These are phyloP conservation scores for Ormyrus nitidulus DNA, from an alignment of 2,888 invertebrate species.

Conservation along the genomic window DNA sequence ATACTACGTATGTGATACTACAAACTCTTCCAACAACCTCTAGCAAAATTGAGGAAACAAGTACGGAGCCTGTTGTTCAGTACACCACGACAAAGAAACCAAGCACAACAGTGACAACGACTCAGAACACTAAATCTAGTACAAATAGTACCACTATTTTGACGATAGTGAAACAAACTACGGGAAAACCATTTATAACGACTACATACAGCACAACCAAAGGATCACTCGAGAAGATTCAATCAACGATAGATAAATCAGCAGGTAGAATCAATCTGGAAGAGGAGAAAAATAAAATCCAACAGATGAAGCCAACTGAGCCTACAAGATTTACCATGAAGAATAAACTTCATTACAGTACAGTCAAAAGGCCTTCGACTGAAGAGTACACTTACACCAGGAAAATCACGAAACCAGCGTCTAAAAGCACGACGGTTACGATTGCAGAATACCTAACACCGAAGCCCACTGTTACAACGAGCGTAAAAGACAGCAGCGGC, in stretches of 20 bases:
- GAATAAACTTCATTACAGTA: conserved; percentile 47
- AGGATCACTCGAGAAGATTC: conserved; percentile 46
- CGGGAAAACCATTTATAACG: conserved; percentile 27
- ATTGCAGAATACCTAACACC: not conserved
- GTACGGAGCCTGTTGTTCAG: not conserved
- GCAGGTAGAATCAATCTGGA: conserved; percentile 50
- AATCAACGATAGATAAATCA: conserved; percentile 56
- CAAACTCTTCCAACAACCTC: conserved; percentile 19
- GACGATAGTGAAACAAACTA: conserved; percentile 33
- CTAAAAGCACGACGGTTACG: conserved; percentile 23
- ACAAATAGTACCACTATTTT: conserved; percentile 8
- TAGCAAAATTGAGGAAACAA: conserved; percentile 18
- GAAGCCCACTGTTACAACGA: not conserved
- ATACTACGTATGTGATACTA: conserved; percentile 25
- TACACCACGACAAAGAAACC: conserved; percentile 23
- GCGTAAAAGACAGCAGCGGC: conserved; percentile 14
- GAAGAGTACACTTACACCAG: conserved; percentile 26
- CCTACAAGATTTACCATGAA: conserved; percentile 42
- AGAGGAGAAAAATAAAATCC: conserved; percentile 56
- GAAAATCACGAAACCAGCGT: conserved; percentile 38
- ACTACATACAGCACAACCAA: conserved; percentile 48
- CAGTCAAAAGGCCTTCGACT: conserved; percentile 15
- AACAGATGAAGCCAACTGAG: conserved; percentile 52
- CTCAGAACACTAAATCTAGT: conserved; percentile 21
- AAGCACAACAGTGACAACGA: not conserved